Conservation (phyloP, 2,797 vertebrate genomes). For the Tokudaia muenninki region DNA sequence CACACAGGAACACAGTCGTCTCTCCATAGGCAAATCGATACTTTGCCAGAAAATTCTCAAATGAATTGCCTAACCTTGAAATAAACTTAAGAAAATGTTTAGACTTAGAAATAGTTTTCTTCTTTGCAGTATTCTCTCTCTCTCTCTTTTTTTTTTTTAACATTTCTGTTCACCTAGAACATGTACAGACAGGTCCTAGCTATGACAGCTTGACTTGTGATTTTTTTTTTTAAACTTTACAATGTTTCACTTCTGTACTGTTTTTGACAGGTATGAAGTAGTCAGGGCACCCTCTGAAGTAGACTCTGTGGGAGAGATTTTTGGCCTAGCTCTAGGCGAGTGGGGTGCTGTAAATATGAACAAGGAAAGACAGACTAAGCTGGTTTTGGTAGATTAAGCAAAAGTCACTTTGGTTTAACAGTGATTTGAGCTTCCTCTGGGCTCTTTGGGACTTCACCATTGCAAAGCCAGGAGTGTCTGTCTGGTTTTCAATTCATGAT, state of each 20-base stretch:
- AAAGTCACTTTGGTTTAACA: not conserved
- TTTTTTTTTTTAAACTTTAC: not conserved
- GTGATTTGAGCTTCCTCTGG: not conserved
- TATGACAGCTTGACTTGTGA: not conserved
- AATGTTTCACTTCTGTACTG: not conserved
- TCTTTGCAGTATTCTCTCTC: not conserved
- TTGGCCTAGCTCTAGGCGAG: not conserved
- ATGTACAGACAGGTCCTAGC: not conserved
- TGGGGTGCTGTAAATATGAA: not conserved
- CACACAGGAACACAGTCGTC: not conserved
- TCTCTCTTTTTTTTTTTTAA: not conserved
- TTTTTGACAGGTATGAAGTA: not conserved
- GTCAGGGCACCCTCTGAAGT: not conserved
- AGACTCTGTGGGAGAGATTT: not conserved
- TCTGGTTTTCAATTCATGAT: not conserved
- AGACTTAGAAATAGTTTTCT: not conserved
- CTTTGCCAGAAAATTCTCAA: not conserved
- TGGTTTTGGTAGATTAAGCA: not conserved
- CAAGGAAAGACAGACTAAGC: not conserved
- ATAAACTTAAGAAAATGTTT: not conserved
- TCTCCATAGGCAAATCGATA: not conserved
- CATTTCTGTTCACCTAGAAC: not conserved
- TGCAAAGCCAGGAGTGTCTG: not conserved
- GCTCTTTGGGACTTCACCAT: not conserved
- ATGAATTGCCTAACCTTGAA: constrained; percentile 24